Evolutionary conservation across 2,797 vertebrate genomes (phyloP).

Genomic region (Leptodactylus fallax): DNA sequence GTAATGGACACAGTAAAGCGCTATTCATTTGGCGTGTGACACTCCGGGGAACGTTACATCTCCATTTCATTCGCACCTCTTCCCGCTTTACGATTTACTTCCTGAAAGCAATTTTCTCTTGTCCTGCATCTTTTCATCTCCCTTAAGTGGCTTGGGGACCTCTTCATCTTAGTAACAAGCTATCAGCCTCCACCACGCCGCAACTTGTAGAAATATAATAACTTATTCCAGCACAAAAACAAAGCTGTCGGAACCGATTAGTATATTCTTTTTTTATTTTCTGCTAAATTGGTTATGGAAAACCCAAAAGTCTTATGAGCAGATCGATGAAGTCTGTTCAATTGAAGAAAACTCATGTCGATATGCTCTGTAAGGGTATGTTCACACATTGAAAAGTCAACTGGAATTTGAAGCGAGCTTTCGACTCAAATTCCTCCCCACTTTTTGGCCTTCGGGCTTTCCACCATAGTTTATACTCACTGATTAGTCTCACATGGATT

Average conservation of each 20-base stretch:
- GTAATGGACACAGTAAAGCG: background rate
- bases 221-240: constrained; percentile 5
- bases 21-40: background rate
- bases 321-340: background rate
- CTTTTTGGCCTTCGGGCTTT: too few relatives aligned
- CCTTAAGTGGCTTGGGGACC: constrained; percentile 41
- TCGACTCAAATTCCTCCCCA: too few relatives aligned
- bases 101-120: constrained; percentile 50
- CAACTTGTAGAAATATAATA: constrained; percentile 2
- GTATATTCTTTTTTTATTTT: background rate
- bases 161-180: constrained; percentile 31
- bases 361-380: too few relatives aligned
- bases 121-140: constrained; percentile 42
- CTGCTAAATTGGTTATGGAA: background rate
- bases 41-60: background rate
- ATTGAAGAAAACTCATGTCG: too few relatives aligned
- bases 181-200: background rate
- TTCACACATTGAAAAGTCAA: too few relatives aligned
- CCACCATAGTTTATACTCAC: too few relatives aligned
- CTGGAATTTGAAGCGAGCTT: too few relatives aligned
- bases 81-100: constrained; percentile 23
- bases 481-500: too few relatives aligned
- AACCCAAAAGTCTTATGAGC: background rate
- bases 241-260: background rate
- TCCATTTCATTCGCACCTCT: constrained; percentile 44